Evolutionary conservation across 2,113 vertebrate genomes (phyloP).

Genomic region (Apaloderma vittatum): DNA sequence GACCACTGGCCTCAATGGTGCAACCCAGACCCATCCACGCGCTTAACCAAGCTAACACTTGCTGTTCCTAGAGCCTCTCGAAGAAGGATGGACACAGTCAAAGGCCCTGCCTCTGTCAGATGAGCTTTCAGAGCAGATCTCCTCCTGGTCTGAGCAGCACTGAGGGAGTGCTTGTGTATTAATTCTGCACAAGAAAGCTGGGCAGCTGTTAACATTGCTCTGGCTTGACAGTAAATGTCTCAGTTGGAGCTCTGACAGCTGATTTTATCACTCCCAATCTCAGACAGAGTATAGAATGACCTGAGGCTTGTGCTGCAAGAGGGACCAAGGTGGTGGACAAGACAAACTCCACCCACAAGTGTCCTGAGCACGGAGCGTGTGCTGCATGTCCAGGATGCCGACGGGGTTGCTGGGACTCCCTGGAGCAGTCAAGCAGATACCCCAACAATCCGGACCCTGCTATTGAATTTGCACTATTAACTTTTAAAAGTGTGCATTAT

Average conservation of each 20-base stretch:
- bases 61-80: background rate
- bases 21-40: background rate
- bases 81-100: background rate
- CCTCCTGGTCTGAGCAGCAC: background rate
- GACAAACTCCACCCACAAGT: background rate
- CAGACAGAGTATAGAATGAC: background rate
- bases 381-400: background rate
- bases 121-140: background rate
- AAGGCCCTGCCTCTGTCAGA: background rate
- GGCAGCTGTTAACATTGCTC: background rate
- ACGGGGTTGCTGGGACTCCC: background rate
- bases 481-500: background rate
- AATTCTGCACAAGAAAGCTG: background rate
- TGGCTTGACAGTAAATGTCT: background rate
- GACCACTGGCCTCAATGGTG: background rate
- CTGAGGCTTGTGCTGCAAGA: background rate
- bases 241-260: background rate
- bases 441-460: background rate
- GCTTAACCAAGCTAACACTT: background rate
- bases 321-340: background rate
- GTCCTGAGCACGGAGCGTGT: accelerated
- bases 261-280: background rate
- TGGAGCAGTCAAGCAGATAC: background rate
- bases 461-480: slow-evolving; percentile 1
- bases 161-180: background rate